These are phyloP conservation scores for Acholoe squamosa DNA, from an alignment of 2,888 invertebrate genomes.

Conservation along the genomic window DNA sequence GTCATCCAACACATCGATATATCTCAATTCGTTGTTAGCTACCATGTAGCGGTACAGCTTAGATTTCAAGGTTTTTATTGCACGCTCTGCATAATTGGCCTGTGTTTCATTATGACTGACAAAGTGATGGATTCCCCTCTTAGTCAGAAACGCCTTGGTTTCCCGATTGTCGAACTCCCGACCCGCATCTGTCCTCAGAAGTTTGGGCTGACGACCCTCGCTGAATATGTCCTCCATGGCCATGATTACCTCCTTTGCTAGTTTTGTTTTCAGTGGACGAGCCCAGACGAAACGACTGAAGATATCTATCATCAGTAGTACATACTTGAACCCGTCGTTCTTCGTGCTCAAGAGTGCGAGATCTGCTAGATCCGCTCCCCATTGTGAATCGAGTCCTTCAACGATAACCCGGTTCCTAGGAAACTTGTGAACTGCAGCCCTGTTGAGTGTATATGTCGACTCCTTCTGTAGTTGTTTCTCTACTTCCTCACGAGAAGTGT, in stretches of 20 bases:
- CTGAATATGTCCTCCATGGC: not conserved
- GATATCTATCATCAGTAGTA: constrained; percentile 4
- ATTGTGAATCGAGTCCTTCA: constrained; percentile 5
- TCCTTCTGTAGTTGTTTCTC: not conserved
- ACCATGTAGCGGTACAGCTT: constrained; percentile 40
- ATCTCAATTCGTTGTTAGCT: not conserved
- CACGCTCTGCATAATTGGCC: constrained; percentile 41
- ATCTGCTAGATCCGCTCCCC: constrained; percentile 43
- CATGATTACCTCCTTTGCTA: constrained; percentile 31
- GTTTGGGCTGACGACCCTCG: constrained; percentile 1
- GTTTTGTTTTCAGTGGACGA: constrained; percentile 46
- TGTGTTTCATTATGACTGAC: not conserved
- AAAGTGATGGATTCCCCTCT: not conserved
- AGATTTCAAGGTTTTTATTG: not conserved
- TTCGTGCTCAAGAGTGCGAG: not conserved
- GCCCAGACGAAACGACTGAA: constrained; percentile 51
- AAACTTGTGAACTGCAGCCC: not conserved
- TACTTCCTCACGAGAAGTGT: not conserved
- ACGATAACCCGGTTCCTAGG: not conserved
- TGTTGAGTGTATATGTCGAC: constrained; percentile 18
- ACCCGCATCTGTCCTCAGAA: not conserved
- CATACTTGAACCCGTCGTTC: constrained; percentile 30
- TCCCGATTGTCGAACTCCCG: not conserved
- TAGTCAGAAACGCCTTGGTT: not conserved
- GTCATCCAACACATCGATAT: constrained; percentile 34